Base-by-base conservation (phyloP, 1,140 invertebrate species). In the Sipha flava region DNA sequence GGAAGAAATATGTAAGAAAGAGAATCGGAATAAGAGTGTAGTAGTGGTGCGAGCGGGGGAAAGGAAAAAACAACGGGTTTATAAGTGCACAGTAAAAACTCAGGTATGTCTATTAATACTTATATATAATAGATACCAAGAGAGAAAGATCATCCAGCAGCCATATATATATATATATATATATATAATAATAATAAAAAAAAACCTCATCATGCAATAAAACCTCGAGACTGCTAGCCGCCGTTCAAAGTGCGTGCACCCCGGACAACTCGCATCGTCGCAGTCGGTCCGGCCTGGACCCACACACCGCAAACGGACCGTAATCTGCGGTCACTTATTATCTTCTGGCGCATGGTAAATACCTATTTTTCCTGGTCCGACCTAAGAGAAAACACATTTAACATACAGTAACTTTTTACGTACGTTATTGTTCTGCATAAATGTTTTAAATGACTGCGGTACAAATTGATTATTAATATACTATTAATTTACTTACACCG, bases 141-240 rank as follows among this genome's bases (percentile, higher is more conserved):
- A 54, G 26, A 72, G 16, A 49, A 72, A 52, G 45, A 66, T n/a
- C n/a, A n/a, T 23, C 14, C 64, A 23, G 21, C 64, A 40, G 34
- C 31, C 14, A 18, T 31, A 12, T 5, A 4, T 16, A 4, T 26
- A 10, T 9, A 10, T 57, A 29, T 18, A 26, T 18, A 26, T 52
- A 52, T 10, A 54, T 23, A 54, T 6, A 31, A 37, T 37, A 37
- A 21, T 21, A n/a, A 14, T 23, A 37, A 18, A n/a, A 2, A 57
- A 77, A 43, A 57, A 26, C 21, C 73, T 77, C 73, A 29, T 59
- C 34, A 18, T 23, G 52, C 37, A 57, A 77, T 59, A 77, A 54
- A 59, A 77, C 21, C 52, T 59, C 49, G 49, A 77, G 73, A 77
- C 73, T 77, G 73, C 73, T 43, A 37, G 73, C 37, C 73, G 73